Evolutionary conservation across 2,113 vertebrate species (phyloP).

Genomic region (Barbus barbus): DNA sequence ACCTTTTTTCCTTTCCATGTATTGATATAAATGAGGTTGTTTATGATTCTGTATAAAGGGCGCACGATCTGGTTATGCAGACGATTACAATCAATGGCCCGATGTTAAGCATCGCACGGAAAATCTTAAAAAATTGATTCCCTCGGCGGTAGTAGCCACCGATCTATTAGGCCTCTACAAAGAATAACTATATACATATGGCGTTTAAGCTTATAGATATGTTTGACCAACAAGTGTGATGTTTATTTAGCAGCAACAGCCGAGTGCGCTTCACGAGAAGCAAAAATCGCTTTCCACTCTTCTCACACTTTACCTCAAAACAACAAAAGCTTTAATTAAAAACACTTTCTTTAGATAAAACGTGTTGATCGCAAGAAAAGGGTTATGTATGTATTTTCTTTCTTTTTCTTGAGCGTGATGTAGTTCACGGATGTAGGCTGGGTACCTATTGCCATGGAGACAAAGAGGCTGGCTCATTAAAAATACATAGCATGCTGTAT

Average conservation of each 20-base stretch:
- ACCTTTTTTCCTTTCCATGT: background rate
- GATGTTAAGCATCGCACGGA: background rate
- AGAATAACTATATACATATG: background rate
- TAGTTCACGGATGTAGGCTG: constrained; percentile 51
- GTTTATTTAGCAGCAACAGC: constrained; percentile 1
- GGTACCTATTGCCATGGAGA: constrained; percentile 67
- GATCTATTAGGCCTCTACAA: background rate
- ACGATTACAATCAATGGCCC: no score
- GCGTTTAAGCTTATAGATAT: background rate
- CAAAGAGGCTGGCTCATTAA: constrained; percentile 40
- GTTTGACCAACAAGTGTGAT: constrained; percentile 10
- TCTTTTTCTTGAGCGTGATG: background rate
- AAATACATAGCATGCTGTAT: constrained; percentile 19
- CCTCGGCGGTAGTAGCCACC: background rate
- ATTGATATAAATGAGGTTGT: background rate
- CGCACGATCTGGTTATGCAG: background rate
- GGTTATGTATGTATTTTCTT: background rate
- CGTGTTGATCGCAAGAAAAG: background rate
- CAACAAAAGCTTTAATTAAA: background rate
- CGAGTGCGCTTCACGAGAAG: background rate
- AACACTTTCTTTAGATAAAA: background rate
- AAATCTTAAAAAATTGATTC: constrained; percentile 15
- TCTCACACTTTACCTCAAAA: background rate
- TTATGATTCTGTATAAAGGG: background rate
- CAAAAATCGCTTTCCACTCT: background rate